Conservation (phyloP, 2,113 vertebrate species). For the Pollimyrus isidori region DNA sequence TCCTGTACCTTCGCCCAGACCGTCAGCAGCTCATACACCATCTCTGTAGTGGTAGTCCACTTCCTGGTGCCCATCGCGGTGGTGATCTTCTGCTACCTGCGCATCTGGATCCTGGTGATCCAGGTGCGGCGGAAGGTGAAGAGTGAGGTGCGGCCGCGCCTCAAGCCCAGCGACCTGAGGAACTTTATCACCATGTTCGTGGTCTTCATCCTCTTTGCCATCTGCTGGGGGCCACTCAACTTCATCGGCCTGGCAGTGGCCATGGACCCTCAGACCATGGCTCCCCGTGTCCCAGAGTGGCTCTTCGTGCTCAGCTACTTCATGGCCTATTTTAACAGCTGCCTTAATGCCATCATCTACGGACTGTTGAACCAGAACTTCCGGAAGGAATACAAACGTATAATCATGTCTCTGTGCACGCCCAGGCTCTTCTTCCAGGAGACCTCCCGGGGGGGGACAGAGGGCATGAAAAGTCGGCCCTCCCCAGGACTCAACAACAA, state of each 20-base stretch:
- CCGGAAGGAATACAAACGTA: constrained; percentile 67
- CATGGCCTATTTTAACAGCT: constrained; percentile 80
- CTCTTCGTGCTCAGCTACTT: constrained; percentile 73
- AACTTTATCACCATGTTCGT: constrained; percentile 77
- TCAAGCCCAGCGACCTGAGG: constrained; percentile 56
- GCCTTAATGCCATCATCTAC: constrained; percentile 73
- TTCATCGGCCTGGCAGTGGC: constrained; percentile 69
- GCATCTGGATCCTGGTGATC: constrained; percentile 71
- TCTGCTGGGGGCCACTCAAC: constrained; percentile 75
- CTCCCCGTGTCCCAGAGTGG: constrained; percentile 67
- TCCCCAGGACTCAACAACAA: constrained; percentile 60
- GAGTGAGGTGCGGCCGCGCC: constrained; percentile 52
- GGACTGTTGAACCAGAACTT: constrained; percentile 79
- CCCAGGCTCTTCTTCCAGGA: constrained; percentile 61
- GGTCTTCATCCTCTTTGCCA: constrained; percentile 72
- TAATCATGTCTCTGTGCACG: constrained; percentile 62
- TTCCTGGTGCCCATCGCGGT: constrained; percentile 67
- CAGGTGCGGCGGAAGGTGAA: constrained; percentile 62
- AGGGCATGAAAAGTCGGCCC: constrained; percentile 55
- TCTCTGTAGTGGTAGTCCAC: constrained; percentile 62
- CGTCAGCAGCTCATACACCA: constrained; percentile 62
- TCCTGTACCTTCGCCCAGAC: constrained; percentile 73
- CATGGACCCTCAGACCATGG: constrained; percentile 58
- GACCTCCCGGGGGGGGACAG: constrained; percentile 55
- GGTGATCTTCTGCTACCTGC: constrained; percentile 72